phyloP scores from a whole-genome alignment of 1,140 invertebrate species.

The Nephotettix cincticeps region DNA sequence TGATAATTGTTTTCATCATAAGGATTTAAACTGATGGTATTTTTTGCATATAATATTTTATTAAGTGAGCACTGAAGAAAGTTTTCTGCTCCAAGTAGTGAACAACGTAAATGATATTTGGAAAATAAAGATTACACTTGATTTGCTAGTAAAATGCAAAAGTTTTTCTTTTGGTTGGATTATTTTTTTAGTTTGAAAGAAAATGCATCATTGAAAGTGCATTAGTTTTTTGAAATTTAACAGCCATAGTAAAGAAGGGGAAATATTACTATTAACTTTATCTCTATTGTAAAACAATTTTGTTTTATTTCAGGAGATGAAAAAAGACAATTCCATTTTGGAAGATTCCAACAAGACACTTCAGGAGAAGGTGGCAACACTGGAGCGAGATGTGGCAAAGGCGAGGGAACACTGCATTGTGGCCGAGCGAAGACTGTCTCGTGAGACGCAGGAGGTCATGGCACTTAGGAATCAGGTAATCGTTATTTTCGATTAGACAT shows the following conservation, averaged over 20 bases:
- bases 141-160: not conserved
- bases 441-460: constrained; percentile 6
- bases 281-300: not conserved
- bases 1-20: too few relatives aligned
- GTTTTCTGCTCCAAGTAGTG: too few relatives aligned
- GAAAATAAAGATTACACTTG: too few relatives aligned
- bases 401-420: not conserved
- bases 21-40: too few relatives aligned
- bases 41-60: too few relatives aligned
- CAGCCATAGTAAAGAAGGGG: not conserved
- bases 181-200: not conserved
- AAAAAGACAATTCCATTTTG: not conserved
- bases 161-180: not conserved
- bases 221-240: not conserved
- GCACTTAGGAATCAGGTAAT: not conserved
- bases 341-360: not conserved
- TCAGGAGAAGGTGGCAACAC: not conserved
- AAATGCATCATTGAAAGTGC: not conserved
- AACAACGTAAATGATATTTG: too few relatives aligned
- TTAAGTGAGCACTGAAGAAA: too few relatives aligned
- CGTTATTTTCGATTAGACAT: too few relatives aligned
- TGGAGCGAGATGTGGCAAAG: not conserved
- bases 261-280: not conserved
- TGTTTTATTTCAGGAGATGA: not conserved
- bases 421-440: not conserved